Evolutionary conservation across 64 coral and sea anemone species (phyloP).

Genomic region (Acropora yongei): DNA sequence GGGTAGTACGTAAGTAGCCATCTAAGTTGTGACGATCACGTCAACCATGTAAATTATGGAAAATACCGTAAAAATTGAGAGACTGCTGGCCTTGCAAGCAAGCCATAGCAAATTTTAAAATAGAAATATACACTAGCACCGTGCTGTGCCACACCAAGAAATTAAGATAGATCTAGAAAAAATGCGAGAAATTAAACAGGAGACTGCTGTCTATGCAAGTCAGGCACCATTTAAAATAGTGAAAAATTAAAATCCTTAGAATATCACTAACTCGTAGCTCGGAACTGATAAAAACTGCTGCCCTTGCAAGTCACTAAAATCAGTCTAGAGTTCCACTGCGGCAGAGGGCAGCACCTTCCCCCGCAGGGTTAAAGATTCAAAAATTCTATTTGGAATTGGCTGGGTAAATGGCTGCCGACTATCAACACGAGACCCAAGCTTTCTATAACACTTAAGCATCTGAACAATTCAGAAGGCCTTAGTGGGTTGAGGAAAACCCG

Average conservation of each 20-base stretch:
- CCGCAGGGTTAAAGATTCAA: not conserved
- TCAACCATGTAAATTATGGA: too few relatives aligned
- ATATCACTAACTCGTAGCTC: not conserved
- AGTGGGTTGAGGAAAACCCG: too few relatives aligned
- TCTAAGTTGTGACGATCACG: too few relatives aligned
- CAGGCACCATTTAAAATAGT: not conserved
- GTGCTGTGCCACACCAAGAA: too few relatives aligned
- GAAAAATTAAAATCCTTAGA: not conserved
- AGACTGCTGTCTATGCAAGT: not conserved
- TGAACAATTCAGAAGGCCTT: slow-evolving; percentile 27
- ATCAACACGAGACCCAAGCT: slow-evolving; percentile 41
- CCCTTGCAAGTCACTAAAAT: not conserved
- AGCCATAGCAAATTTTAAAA: too few relatives aligned
- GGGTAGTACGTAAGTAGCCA: too few relatives aligned
- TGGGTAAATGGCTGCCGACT: not conserved
- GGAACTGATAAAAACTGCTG: not conserved
- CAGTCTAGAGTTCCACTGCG: not conserved
- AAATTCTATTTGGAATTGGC: not conserved
- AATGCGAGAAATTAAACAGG: too few relatives aligned
- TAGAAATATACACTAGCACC: too few relatives aligned
- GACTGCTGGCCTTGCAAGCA: too few relatives aligned
- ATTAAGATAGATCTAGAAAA: too few relatives aligned
- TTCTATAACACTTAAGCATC: slow-evolving; percentile 68
- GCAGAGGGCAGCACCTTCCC: not conserved
- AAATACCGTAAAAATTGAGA: too few relatives aligned